Evolutionary conservation across 2,113 vertebrate genomes (phyloP), one percentile per base, ranked within the genome.

Genomic region (Lampris megalopsis): DNA sequence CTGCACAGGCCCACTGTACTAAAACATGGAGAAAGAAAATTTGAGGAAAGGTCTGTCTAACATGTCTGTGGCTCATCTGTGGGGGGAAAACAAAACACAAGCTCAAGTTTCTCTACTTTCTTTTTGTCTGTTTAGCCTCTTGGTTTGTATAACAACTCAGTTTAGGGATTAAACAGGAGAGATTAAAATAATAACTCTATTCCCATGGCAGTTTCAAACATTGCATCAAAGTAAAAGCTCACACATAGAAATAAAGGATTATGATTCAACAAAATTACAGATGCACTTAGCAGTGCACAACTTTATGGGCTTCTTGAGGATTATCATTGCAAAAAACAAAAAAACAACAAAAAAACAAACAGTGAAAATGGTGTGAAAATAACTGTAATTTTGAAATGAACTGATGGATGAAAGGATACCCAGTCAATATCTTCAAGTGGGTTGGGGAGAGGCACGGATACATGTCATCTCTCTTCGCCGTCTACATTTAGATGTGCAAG

Each of bases 101-200:
- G 36, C 57, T 67, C 5, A 40, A 58, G 79, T 42, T 11, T 42
- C 54, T 5, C 43, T 45, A 3, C 5, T 63, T 42, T 60, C 37
- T 13, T 24, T 36, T 64, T 35, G 48, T 40, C 49, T 68, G 79
- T 75, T 63, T 61, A 45, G 59, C 69, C 71, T 68, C 60, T 63
- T 86, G 71, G 80, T 79, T 75, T 50, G 45, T 63, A 38, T 1
- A 43, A 56, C 45, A 60, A 83, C 47, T 81, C 82, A 74, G 61
- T 81, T 69, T 49, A 60, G 4, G 76, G 81, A 81, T 86, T 87
- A 73, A 71, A 81, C 63, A 63, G 52, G 50, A 69, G 43, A 77
- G 79, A 89, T 81, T 65, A 77, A 83, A 72, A 66, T 41, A 82
- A 77, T 57, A 79, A 68, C 63, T 78, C 74, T 53, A 59, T 68